These are phyloP conservation scores for Paedocypris micromegethes DNA, from an alignment of 2,797 vertebrate species.

Conservation along the genomic window DNA sequence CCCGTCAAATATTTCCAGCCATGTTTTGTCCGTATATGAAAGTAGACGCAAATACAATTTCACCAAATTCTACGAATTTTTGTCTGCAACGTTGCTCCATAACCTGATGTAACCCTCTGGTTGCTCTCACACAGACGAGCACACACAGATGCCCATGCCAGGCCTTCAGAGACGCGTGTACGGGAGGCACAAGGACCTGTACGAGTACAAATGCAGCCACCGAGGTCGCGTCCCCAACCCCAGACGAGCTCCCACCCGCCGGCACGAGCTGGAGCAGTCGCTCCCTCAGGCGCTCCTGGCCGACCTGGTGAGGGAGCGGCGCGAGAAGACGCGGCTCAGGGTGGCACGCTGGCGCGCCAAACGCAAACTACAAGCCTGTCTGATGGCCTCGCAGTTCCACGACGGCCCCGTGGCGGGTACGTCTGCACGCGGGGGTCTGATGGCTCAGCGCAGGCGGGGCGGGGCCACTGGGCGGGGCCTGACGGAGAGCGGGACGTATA, in stretches of 20 bases:
- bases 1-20: too few relatives aligned
- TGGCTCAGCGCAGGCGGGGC: conserved; percentile 21
- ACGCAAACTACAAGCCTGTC: conserved; percentile 70
- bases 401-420: conserved; percentile 17
- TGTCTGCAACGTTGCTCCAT: too few relatives aligned
- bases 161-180: conserved; percentile 47
- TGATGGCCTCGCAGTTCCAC: conserved; percentile 46
- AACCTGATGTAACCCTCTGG: background rate
- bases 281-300: conserved; percentile 72
- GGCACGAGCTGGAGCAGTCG: conserved; percentile 68
- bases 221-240: conserved; percentile 61
- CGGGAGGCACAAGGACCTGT: conserved; percentile 64
- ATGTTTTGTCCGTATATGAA: too few relatives aligned
- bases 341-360: conserved; percentile 75
- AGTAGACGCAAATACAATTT: too few relatives aligned
- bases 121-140: conserved; percentile 29
- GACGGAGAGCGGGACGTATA: conserved; percentile 40
- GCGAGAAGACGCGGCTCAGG: conserved; percentile 73
- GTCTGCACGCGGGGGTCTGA: conserved; percentile 17
- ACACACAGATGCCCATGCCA: conserved; percentile 33
- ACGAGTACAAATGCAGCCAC: conserved; percentile 65
- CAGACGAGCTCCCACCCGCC: conserved; percentile 56
- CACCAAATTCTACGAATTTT: too few relatives aligned
- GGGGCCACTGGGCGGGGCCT: conserved; percentile 20
- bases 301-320: conserved; percentile 65